Percentiles rank a stretch among this genome's conserved stretches.
Conservation (phyloP, 1,140 invertebrate species). For the Prorops nasuta region DNA sequence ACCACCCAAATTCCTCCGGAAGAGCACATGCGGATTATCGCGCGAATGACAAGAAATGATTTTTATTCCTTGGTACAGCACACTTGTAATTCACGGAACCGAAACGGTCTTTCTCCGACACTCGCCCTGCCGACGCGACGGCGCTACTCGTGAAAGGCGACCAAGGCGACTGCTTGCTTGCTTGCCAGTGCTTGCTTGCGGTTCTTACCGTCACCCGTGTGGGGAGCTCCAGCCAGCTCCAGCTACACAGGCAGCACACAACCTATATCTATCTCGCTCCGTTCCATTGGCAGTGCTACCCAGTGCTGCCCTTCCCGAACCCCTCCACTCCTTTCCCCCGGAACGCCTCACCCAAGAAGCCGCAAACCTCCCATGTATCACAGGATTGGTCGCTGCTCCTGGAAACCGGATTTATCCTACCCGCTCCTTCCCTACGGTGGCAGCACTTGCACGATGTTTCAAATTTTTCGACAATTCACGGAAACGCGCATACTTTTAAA, state of each 20-base stretch:
- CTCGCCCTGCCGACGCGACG: slow-evolving; percentile 8
- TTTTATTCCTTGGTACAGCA: not conserved
- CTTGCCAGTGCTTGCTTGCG: no score
- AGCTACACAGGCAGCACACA: not conserved
- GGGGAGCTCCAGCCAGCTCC: not conserved
- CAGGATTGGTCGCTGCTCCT: slow-evolving; percentile 13
- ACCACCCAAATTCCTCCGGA: not conserved
- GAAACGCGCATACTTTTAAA: no score
- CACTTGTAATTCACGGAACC: not conserved
- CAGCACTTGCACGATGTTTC: no score
- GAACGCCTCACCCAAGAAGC: slow-evolving; percentile 17
- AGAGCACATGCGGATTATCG: not conserved
- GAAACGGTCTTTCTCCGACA: not conserved
- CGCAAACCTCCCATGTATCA: slow-evolving; percentile 11
- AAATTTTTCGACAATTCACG: no score
- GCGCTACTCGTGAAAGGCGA: slow-evolving; percentile 38
- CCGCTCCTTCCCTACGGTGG: slow-evolving; percentile 10
- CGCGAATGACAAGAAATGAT: not conserved
- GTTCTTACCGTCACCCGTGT: slow-evolving; percentile 8
- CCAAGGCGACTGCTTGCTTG: no score
- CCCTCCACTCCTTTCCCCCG: not conserved
- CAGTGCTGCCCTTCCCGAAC: slow-evolving; percentile 3
- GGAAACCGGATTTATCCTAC: not conserved
- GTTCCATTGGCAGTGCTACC: not conserved
- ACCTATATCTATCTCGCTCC: not conserved